Evolutionary conservation across 2,113 vertebrate species (phyloP).

Genomic region (Rhinogobius similis): DNA sequence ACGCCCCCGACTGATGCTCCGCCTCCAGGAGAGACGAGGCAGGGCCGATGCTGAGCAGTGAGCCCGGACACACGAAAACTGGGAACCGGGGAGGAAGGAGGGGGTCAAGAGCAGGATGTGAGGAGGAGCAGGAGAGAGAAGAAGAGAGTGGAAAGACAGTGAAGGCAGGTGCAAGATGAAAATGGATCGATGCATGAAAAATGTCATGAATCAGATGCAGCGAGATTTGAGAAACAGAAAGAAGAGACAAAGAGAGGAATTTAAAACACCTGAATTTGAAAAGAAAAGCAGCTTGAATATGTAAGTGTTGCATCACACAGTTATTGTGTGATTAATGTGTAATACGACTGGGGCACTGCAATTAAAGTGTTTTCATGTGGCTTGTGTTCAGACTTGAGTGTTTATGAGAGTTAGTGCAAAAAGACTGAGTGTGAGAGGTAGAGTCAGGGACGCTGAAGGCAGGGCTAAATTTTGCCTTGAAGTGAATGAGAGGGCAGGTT

Average conservation of each 20-base stretch:
- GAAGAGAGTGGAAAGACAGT: constrained; percentile 43
- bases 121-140: constrained; percentile 27
- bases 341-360: constrained; percentile 73
- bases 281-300: constrained; percentile 61
- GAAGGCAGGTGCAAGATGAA: constrained; percentile 41
- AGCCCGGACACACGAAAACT: constrained; percentile 95
- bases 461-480: constrained; percentile 77
- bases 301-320: constrained; percentile 67
- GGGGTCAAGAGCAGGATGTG: constrained; percentile 46
- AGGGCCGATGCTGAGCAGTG: constrained; percentile 85
- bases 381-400: constrained; percentile 19
- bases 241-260: constrained; percentile 65
- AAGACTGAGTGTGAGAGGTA: constrained; percentile 76
- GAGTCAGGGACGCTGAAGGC: constrained; percentile 73
- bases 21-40: constrained; percentile 88
- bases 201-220: constrained; percentile 66
- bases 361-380: constrained; percentile 64
- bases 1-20: constrained; percentile 91
- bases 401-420: constrained; percentile 71
- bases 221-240: constrained; percentile 61
- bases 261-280: constrained; percentile 66
- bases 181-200: constrained; percentile 62
- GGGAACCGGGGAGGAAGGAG: constrained; percentile 49
- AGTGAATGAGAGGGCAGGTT: constrained; percentile 82
- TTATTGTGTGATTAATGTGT: constrained; percentile 44